Evolutionary conservation across 2,113 vertebrate genomes (phyloP).

Genomic region (Pavo muticus): DNA sequence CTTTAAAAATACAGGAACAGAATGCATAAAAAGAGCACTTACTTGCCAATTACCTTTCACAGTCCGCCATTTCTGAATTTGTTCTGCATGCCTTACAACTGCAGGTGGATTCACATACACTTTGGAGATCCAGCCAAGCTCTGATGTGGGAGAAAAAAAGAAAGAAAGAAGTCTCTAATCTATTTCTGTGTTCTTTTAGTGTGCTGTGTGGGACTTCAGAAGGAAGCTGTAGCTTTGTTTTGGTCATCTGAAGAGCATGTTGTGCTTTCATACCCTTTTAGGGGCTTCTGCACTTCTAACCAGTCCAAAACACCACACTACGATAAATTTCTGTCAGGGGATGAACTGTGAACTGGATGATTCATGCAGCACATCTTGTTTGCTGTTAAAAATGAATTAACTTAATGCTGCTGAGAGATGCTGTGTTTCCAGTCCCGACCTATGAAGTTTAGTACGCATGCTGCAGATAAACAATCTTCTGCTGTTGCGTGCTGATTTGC

Average conservation of each 20-base stretch:
- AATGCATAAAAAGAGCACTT: slow-evolving; percentile 59
- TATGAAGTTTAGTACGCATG: not conserved
- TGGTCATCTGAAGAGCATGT: not conserved
- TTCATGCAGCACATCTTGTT: not conserved
- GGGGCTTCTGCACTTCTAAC: not conserved
- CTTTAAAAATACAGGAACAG: slow-evolving; percentile 23
- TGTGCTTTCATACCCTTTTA: not conserved
- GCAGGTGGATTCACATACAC: slow-evolving; percentile 91
- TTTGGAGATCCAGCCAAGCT: slow-evolving; percentile 88
- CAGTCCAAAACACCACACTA: not conserved
- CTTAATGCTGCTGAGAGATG: not conserved
- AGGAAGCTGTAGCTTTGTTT: not conserved
- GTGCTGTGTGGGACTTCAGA: not conserved
- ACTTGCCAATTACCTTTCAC: slow-evolving; percentile 94
- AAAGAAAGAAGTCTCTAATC: not conserved
- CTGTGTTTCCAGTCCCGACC: not conserved
- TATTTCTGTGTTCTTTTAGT: not conserved
- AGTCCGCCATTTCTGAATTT: slow-evolving; percentile 83
- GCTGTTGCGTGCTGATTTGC: not conserved
- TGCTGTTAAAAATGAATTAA: not conserved
- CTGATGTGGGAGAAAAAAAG: slow-evolving; percentile 64
- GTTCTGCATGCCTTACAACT: slow-evolving; percentile 86
- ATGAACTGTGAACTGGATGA: not conserved
- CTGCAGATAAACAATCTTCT: not conserved
- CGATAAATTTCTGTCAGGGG: not conserved